phyloP scores from a whole-genome alignment of 2,113 vertebrate genomes.

The Chaenocephalus aceratus region DNA sequence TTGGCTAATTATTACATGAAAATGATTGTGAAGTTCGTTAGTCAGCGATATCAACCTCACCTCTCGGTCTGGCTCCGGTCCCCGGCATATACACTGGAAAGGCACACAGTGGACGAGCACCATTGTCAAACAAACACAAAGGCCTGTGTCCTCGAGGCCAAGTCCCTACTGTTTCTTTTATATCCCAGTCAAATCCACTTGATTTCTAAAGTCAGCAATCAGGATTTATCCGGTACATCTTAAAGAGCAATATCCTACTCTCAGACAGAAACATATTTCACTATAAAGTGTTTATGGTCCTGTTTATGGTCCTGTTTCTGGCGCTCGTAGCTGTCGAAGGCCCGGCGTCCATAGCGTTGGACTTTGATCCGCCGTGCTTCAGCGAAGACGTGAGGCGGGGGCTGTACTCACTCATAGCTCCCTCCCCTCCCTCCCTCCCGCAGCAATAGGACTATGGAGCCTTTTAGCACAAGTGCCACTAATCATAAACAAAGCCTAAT shows the following conservation, averaged over 20 bases:
- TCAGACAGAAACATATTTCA: not conserved
- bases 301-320: constrained; percentile 33
- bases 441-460: constrained; percentile 53
- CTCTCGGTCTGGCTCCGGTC: constrained; percentile 78
- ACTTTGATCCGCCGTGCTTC: constrained; percentile 72
- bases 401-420: constrained; percentile 48
- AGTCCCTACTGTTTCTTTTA: not conserved
- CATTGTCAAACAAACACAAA: constrained; percentile 69
- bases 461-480: constrained; percentile 72
- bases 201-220: constrained; percentile 39
- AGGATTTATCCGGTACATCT: constrained; percentile 27
- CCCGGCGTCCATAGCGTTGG: constrained; percentile 51
- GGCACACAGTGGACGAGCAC: constrained; percentile 83
- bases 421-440: constrained; percentile 45
- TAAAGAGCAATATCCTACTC: constrained; percentile 2
- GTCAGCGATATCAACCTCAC: constrained; percentile 76
- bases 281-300: constrained; percentile 21
- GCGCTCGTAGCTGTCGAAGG: constrained; percentile 42
- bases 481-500: constrained; percentile 83
- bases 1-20: constrained; percentile 33
- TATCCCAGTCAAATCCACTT: constrained; percentile 17
- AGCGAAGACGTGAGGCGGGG: constrained; percentile 17
- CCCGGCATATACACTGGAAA: constrained; percentile 87
- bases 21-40: no score
- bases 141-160: constrained; percentile 27